phyloP scores from a whole-genome alignment of 2,888 invertebrate genomes.

The Drosophila mettleri region DNA sequence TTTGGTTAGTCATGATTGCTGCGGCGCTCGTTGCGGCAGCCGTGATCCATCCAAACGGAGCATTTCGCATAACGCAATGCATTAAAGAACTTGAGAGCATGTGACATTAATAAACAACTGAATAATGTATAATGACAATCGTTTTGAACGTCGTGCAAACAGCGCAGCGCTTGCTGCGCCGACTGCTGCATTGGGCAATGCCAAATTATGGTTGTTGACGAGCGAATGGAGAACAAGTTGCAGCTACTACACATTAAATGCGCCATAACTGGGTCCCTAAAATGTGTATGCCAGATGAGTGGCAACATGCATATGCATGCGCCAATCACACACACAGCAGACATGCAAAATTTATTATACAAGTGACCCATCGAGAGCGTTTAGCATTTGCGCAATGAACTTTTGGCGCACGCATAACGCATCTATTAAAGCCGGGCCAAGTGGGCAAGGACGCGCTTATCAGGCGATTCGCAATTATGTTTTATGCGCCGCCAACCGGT shows the following conservation, averaged over 20 bases:
- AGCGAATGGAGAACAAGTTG: constrained; percentile 50
- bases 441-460: constrained; percentile 33
- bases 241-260: constrained; percentile 39
- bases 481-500: constrained; percentile 15
- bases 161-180: too few relatives aligned
- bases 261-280: constrained; percentile 19
- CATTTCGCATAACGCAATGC: constrained; percentile 32
- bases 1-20: constrained; percentile 29
- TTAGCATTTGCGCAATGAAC: constrained; percentile 35
- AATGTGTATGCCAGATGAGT: constrained; percentile 12
- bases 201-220: constrained; percentile 41
- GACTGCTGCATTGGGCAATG: constrained; percentile 45
- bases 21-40: constrained; percentile 22
- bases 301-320: constrained; percentile 7
- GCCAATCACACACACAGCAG: background rate
- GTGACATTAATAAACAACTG: constrained; percentile 60
- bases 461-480: constrained; percentile 30
- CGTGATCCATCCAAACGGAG: constrained; percentile 17
- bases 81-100: constrained; percentile 54
- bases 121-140: constrained; percentile 64
- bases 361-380: constrained; percentile 17
- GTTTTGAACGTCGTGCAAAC: constrained; percentile 26
- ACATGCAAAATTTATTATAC: constrained; percentile 2
- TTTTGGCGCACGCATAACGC: constrained; percentile 26
- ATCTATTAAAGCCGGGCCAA: constrained; percentile 30